Evolutionary conservation across 2,797 vertebrate species (phyloP), one percentile per base, ranked within the genome.

Genomic region (Hemitrygon akajei): DNA sequence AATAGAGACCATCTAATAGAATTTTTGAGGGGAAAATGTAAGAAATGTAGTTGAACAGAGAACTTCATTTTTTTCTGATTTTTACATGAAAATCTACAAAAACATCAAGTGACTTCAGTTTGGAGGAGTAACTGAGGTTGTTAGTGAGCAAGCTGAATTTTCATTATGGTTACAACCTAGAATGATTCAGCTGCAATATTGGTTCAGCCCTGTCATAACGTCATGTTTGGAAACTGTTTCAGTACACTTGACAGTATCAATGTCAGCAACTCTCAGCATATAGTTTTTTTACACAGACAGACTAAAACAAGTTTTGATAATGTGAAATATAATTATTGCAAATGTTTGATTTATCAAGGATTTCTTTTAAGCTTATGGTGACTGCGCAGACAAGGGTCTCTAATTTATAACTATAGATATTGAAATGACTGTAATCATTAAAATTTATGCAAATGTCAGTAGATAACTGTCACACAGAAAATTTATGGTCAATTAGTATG

Each of bases 281-380:
- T 87, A 34, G 18, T 60, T 86, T 86, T 86, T 86, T 84, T 58
- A 86, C 66, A 69, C 66, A 69, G 86, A 79, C 60, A 69, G 34
- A 37, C 22, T 34, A 89, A 89, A 69, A 89, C n/a, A 89, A 69
- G 7, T 34, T 34, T n/a, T 20, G 2, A 66, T 37, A 34, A 20
- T 37, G n/a, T 10, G 37, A 34, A 89, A 37, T 63, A 56, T n/a
- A 30, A 76, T 93, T 37, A 73, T 27, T 73, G 37, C 73, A 93
- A 89, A 18, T 37, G 47, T 27, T 84, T 27, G 60, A 63, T 16
- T 10, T 89, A 11, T 69, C 60, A 89, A 89, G 60, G 60, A 66
- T 7, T 37, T 1, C 34, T 30, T 18, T 66, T 66, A 66, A 34
- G 86, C 5, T 89, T 69, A n/a, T 22, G 0, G 30, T 14, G 2